A percentile compares a stretch with the other conserved stretches of the same genome.
These are phyloP conservation scores for Himalopsyche tibetana DNA, from an alignment of 2,888 invertebrate species.

Conservation along the genomic window DNA sequence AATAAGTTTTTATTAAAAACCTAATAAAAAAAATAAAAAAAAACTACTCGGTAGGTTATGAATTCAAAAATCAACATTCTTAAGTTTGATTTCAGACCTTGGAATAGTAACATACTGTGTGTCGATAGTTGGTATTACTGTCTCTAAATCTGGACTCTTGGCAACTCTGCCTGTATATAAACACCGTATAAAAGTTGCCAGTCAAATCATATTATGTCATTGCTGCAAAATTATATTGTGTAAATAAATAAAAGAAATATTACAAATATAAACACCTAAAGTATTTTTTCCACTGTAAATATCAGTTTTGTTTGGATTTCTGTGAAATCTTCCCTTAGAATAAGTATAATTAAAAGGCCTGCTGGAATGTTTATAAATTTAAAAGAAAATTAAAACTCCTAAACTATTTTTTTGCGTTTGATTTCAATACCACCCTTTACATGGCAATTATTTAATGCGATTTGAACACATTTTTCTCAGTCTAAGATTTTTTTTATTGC, in stretches of 20 bases:
- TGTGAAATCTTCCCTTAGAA: slow-evolving; percentile 49
- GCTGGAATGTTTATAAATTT: slow-evolving; percentile 38
- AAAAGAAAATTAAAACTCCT: neutral
- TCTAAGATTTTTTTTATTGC: too few relatives aligned
- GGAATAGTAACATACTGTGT: too few relatives aligned
- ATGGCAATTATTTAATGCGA: too few relatives aligned
- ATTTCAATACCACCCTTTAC: neutral
- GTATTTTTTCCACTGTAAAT: slow-evolving; percentile 47
- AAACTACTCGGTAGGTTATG: too few relatives aligned
- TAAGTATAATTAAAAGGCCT: slow-evolving; percentile 40
- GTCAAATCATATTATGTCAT: neutral
- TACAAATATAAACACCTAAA: neutral
- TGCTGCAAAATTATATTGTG: slow-evolving; percentile 1
- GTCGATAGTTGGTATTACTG: too few relatives aligned
- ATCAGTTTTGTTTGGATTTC: slow-evolving; percentile 49
- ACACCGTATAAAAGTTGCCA: neutral
- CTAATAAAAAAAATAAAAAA: too few relatives aligned
- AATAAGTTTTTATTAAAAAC: too few relatives aligned
- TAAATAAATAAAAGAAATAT: slow-evolving; percentile 31
- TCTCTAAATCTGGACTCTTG: too few relatives aligned
- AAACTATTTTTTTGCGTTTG: neutral
- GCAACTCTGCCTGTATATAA: too few relatives aligned
- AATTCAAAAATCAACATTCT: too few relatives aligned
- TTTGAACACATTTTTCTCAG: too few relatives aligned
- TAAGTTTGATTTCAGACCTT: too few relatives aligned